Percentiles rank a stretch among this genome's conserved stretches.
Evolutionary conservation across 1,140 invertebrate genomes (phyloP).

Genomic region (Micrasema longulum): DNA sequence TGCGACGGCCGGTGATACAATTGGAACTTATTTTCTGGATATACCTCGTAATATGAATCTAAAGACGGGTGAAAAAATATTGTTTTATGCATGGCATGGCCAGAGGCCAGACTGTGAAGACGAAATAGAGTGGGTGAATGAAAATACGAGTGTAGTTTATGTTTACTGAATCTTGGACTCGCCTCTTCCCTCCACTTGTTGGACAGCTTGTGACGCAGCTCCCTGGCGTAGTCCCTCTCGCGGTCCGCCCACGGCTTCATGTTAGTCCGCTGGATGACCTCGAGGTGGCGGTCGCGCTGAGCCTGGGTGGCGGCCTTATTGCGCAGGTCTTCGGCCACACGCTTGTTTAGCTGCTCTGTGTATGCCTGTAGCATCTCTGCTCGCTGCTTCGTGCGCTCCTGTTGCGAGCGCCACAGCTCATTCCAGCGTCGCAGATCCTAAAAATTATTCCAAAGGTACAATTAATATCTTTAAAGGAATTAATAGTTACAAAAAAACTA

Average conservation of each 20-base stretch:
- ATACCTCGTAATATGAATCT: no score
- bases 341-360: not conserved
- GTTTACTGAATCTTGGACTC: no score
- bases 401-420: conserved; percentile 2
- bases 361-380: conserved; percentile 14
- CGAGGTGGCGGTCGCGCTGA: conserved; percentile 11
- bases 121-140: no score
- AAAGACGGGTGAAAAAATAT: no score
- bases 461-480: not conserved
- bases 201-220: conserved; percentile 14
- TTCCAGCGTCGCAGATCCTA: conserved; percentile 26
- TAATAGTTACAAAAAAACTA: no score
- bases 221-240: conserved; percentile 20
- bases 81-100: no score
- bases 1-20: no score
- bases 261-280: conserved; percentile 30
- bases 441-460: no score
- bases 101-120: no score
- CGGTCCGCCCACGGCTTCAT: conserved; percentile 28
- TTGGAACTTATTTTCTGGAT: no score
- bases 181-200: conserved; percentile 20
- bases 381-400: conserved; percentile 7
- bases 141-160: no score
- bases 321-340: not conserved
- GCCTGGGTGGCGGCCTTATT: conserved; percentile 4